Base-by-base conservation (phyloP, 2,888 invertebrate genomes). In the Brachycybe producta region DNA sequence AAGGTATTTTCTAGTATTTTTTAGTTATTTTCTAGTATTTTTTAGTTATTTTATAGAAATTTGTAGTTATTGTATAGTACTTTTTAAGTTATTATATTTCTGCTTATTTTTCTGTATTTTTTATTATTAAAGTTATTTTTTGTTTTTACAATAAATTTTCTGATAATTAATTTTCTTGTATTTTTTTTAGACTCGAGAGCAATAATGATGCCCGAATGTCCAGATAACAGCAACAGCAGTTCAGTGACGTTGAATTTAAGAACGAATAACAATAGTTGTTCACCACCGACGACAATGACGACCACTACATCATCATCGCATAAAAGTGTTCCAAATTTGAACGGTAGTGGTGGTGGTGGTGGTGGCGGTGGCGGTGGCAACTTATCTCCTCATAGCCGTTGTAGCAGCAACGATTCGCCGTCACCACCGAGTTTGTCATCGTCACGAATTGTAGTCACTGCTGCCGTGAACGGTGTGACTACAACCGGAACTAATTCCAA, bases 331-430 rank as follows among this genome's bases (percentile, higher is more conserved):
- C 17, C 49, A 28, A n/a, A 26, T 34, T 30, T 35, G 43, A 28
- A 32, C 43, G 43, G 36, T 5, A 19, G 32, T 19, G 2, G 39
- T 17, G 5, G 46, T n/a, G 5, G 21, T 34, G 13, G 3, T 13
- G 5, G 52, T 58, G 53, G 58, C 56, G 26, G 59, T 56, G 36
- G 55, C 60, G 5, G 57, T 60, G 8, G 55, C 60, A 8, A 27
- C 1, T 17, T 43, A 19, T 43, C 43, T 1, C 43, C 43, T 2
- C 2, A 27, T 21, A 43, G 43, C 19, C 43, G 30, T 15, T 27
- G 43, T n/a, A 43, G 43, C 43, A 43, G 43, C n/a, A n/a, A n/a
- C 43, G 43, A 43, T 11, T 43, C 43, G 3, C 43, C 43, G 19
- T 43, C 43, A 13, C 43, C 43, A 15, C 43, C 43, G 17, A 43